These are phyloP conservation scores for Astropecten irregularis DNA, from an alignment of 53 echinoderm and acorn worm species.

Conservation along the genomic window DNA sequence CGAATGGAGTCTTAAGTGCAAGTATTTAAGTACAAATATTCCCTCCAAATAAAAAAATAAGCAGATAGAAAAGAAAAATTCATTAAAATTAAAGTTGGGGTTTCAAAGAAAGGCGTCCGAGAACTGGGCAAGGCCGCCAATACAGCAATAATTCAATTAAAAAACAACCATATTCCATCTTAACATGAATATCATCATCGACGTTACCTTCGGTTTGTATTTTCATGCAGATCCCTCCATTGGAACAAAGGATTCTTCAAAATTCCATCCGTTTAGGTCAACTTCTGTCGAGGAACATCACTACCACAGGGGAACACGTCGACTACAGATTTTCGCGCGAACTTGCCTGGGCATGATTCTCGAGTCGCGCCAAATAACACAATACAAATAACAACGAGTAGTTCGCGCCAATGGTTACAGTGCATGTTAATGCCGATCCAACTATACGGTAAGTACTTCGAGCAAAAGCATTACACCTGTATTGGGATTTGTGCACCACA, in stretches of 20 bases:
- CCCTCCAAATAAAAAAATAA: neutral
- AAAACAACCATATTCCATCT: neutral
- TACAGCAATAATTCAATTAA: neutral
- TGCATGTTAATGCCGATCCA: neutral
- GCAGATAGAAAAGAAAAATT: neutral
- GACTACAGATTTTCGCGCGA: slow-evolving; percentile 27
- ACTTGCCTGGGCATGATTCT: slow-evolving; percentile 21
- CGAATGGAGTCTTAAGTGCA: no score
- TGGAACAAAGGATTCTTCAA: neutral
- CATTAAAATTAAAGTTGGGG: no score
- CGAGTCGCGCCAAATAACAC: slow-evolving; percentile 43
- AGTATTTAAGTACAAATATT: no score
- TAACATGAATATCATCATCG: no score
- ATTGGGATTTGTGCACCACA: no score
- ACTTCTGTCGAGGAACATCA: neutral
- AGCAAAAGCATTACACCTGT: no score
- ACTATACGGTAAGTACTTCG: slow-evolving; percentile 1
- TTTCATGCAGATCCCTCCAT: slow-evolving; percentile 27
- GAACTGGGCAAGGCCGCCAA: neutral
- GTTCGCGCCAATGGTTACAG: neutral
- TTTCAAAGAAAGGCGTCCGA: neutral
- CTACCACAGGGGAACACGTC: neutral
- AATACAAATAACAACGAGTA: neutral
- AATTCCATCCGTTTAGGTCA: neutral
- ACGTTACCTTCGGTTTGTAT: neutral